Percentiles rank a stretch among this genome's conserved stretches.
These are phyloP conservation scores for Uromys caudimaculatus DNA, from an alignment of 2,797 vertebrate genomes.

Conservation along the genomic window DNA sequence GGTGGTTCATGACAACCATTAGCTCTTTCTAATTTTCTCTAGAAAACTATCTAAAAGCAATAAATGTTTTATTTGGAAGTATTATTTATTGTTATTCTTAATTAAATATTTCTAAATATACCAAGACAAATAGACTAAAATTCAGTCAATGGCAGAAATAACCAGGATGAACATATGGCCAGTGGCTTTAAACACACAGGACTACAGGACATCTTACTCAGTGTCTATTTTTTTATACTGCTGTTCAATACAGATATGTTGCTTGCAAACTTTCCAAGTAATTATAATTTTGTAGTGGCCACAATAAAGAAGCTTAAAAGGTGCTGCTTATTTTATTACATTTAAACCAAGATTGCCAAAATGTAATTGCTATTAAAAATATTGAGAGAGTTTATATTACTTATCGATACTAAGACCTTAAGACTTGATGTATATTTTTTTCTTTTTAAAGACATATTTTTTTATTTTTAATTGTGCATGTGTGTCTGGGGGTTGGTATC, in stretches of 20 bases:
- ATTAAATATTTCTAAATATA: neutral
- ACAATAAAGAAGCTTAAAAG: neutral
- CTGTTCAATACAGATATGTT: neutral
- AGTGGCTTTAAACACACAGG: neutral
- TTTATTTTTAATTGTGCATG: neutral
- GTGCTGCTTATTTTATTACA: neutral
- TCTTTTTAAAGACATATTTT: neutral
- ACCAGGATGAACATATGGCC: neutral
- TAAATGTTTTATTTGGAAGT: neutral
- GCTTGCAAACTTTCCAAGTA: neutral
- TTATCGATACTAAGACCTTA: neutral
- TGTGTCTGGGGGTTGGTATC: neutral
- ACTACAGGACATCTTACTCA: neutral
- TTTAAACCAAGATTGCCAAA: conserved; percentile 19
- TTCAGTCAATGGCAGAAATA: neutral
- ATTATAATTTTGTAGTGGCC: conserved; percentile 7
- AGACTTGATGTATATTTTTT: neutral
- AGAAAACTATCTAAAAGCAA: neutral
- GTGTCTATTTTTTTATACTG: neutral
- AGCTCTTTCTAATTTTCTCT: neutral
- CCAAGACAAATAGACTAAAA: neutral
- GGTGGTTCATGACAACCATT: neutral
- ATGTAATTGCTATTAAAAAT: conserved; percentile 10
- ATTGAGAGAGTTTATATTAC: neutral
- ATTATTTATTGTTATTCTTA: neutral